Base-by-base conservation (phyloP, 2,888 invertebrate species). In the Acutogordius australiensis region DNA sequence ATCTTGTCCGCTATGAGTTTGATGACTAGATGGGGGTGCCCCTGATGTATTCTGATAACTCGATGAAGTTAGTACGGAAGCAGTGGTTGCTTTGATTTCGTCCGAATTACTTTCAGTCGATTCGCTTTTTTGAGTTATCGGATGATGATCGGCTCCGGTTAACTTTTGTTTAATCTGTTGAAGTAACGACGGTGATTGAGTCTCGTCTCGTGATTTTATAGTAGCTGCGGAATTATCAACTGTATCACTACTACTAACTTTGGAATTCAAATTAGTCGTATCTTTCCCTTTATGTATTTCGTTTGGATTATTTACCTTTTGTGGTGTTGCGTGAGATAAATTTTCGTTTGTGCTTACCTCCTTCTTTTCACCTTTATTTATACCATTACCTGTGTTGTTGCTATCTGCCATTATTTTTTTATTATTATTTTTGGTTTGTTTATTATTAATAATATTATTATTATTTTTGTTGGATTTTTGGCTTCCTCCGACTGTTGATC, bases 151-250 rank as follows among this genome's bases (percentile, higher is more conserved):
- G 51, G n/a, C 23, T 51, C 51, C 51, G 4, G 51, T 51, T 21
- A 51, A 51, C 26, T 51, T 51, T 23, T 51, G 51, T 26, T 51
- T 51, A 21, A 51, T 51, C 23, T 51, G 51, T 51, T 51, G 51
- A n/a, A 51, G 23, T 4, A 51, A 23, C 23, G 51, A 51, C 8
- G 51, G 51, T 23, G 51, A 51, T 51, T 8, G 26, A 23, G 51
- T 21, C 23, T 51, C 51, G 8, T 51, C 51, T 26, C 26, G 13
- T 13, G 18, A n/a, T 37, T 37, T 37, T 37, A 13, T 18, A 18
- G 37, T 37, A 13, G 8, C 37, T 8, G 37, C 8, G 37, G 37
- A 37, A 37, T 8, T 13, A 13, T 37, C 37, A 37, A 37, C 8
- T 13, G 37, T 37, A 37, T 37, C 18, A 13, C 18, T 37, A 37